Conservation (phyloP, 2,113 vertebrate species). For the Fulmarus glacialis region DNA sequence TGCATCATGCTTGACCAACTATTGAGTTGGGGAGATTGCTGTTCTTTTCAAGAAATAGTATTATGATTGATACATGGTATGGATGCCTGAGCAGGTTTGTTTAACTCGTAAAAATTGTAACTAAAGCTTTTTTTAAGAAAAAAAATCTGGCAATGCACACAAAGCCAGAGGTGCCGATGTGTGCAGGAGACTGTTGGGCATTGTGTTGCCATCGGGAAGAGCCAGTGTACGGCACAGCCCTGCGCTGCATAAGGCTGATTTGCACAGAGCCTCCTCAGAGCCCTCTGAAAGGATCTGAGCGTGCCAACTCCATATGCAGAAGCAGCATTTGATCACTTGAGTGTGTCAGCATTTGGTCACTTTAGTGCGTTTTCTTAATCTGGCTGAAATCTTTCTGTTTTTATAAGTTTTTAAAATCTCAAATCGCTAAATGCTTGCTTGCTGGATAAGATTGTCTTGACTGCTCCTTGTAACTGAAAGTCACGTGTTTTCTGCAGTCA, state of each 20-base stretch:
- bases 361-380: neutral
- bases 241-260: fast-evolving
- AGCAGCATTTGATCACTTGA: neutral
- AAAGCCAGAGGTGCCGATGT: neutral
- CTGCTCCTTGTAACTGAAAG: neutral
- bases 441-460: neutral
- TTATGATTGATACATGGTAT: too few relatives aligned
- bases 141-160: too few relatives aligned
- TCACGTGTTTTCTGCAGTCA: neutral
- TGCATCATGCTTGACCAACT: neutral
- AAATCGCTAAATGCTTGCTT: neutral
- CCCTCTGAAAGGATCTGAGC: neutral
- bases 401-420: neutral
- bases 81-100: neutral
- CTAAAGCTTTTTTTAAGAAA: neutral
- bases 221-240: neutral
- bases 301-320: neutral
- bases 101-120: neutral
- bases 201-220: neutral
- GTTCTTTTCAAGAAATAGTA: neutral
- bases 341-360: neutral
- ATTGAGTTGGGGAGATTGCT: neutral
- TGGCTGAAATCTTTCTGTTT: neutral
- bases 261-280: neutral
- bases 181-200: neutral